Evolutionary conservation across 2,888 invertebrate genomes (phyloP), one percentile per base, ranked within the genome.

Genomic region (Autographa gamma): DNA sequence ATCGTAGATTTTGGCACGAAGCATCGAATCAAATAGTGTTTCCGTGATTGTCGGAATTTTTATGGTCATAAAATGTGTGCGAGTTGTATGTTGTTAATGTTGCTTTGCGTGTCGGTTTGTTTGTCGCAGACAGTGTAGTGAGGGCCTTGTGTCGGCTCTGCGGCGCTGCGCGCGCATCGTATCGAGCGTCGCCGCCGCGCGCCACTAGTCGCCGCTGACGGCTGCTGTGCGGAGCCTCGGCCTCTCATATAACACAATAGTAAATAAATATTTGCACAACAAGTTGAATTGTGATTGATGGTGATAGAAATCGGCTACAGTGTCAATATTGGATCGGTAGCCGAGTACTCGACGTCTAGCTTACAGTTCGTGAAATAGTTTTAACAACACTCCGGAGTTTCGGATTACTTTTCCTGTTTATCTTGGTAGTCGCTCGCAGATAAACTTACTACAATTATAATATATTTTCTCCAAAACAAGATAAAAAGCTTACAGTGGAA

Each of bases 111-210:
- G 70, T 64, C 54, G 41, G 74, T 68, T 71, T 77, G 69, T 74
- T 76, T 67, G 73, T 66, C 56, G 54, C 62, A 74, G 73, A 66
- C 59, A 72, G 69, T 64, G 63, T n/a, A 38, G 69, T 71, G 70
- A 62, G 69, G 61, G 64, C 56, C 31, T 65, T 52, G 63, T 61
- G 65, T 48, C n/a, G 62, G 82, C 79, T 78, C 77, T 86, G 88
- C 84, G 85, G 86, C 75, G 84, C 77, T 93, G 93, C 93, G 93
- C 93, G 93, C 93, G 93, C 93, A 92, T 77, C 81, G 74, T 93
- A 93, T 93, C 90, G 93, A 93, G 86, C 92, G 91, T 72, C 81
- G 66, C 32, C 59, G 59, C 16, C 69, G 85, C 74, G 73, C 77
- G 74, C 69, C 85, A 81, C 83, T 76, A 80, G 60, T 69, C 80